Evolutionary conservation across 2,113 vertebrate species (phyloP).

Genomic region (Helogale parvula): DNA sequence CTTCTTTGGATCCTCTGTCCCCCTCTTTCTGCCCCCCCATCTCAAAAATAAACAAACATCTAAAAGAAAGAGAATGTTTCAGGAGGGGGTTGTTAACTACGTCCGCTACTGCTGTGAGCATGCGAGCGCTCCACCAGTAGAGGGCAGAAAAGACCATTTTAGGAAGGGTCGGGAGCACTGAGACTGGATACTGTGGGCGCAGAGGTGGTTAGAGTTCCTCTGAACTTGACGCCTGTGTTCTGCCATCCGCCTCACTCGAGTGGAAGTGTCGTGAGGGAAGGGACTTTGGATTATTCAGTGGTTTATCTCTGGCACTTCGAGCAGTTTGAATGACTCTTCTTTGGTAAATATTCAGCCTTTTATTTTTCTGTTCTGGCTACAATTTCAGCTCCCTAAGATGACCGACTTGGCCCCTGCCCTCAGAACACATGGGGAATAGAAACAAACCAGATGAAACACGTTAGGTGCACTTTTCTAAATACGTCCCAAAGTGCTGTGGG

Average conservation of each 20-base stretch:
- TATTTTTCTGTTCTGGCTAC: neutral
- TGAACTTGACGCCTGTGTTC: neutral
- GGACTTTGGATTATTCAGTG: neutral
- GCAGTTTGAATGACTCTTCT: neutral
- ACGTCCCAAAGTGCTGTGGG: neutral
- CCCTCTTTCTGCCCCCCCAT: no score
- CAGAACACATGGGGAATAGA: neutral
- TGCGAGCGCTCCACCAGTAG: neutral
- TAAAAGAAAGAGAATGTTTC: neutral
- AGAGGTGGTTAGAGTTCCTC: neutral
- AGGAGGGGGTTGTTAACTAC: neutral
- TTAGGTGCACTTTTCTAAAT: neutral
- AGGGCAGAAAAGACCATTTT: conserved; percentile 44
- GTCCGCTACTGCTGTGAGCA: neutral
- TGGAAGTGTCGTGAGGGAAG: neutral
- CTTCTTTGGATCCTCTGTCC: no score
- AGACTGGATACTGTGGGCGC: neutral
- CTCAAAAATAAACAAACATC: no score
- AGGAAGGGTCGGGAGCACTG: neutral
- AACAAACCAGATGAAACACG: neutral
- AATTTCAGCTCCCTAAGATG: neutral
- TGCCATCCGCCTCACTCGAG: neutral
- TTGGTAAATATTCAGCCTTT: neutral
- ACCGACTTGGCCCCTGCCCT: neutral
- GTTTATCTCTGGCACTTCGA: neutral